Percentiles rank a stretch among this genome's conserved stretches.
phyloP scores from a whole-genome alignment of 2,797 vertebrate species.

The Ibycter americanus region DNA sequence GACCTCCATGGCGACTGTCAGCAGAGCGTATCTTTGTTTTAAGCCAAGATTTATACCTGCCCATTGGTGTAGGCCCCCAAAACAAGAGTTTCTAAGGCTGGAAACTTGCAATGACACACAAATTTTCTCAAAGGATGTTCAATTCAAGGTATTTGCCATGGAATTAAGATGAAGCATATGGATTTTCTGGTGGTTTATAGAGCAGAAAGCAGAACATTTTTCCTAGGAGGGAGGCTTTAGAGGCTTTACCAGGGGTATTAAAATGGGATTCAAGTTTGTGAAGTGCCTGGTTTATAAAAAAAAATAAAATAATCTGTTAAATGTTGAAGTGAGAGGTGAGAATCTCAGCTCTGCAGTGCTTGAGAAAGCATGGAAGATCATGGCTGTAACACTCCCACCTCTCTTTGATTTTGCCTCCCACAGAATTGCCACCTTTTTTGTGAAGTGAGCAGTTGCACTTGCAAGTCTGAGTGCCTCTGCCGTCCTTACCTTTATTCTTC shows the following conservation, averaged over 20 bases:
- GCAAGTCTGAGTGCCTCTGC: neutral
- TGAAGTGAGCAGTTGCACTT: slow-evolving; percentile 52
- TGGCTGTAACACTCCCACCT: slow-evolving; percentile 29
- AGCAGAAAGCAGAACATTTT: neutral
- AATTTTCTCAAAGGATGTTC: neutral
- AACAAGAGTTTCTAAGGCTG: neutral
- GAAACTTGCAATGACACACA: neutral
- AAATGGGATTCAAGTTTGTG: neutral
- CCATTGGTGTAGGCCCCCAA: neutral
- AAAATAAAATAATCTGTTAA: neutral
- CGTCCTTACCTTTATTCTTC: slow-evolving; percentile 13
- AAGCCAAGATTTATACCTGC: neutral
- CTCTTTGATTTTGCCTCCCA: slow-evolving; percentile 33
- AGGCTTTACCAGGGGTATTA: neutral
- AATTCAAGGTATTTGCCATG: neutral
- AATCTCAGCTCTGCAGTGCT: slow-evolving; percentile 4
- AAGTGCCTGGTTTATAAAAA: neutral
- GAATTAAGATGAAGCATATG: neutral
- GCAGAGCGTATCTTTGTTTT: neutral
- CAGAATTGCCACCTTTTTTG: slow-evolving; percentile 31
- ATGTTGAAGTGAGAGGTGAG: slow-evolving; percentile 28
- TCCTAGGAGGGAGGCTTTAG: neutral
- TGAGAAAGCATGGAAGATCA: slow-evolving; percentile 4
- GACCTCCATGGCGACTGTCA: neutral
- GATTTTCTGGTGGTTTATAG: slow-evolving; percentile 24